These are phyloP conservation scores for Megastigmus dorsalis DNA, from an alignment of 2,888 invertebrate genomes.

Conservation along the genomic window DNA sequence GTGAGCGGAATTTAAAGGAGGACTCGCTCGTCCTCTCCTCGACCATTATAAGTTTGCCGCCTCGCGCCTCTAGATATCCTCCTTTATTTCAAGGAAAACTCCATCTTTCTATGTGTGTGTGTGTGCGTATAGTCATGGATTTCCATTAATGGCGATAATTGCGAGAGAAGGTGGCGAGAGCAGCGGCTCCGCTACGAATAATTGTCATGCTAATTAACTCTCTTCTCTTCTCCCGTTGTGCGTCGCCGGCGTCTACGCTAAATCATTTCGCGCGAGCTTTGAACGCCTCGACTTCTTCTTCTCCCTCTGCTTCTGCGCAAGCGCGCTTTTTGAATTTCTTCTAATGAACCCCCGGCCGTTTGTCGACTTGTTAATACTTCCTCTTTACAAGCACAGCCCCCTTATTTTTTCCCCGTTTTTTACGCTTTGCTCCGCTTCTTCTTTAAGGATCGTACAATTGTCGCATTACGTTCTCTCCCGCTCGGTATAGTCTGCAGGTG, in stretches of 20 bases:
- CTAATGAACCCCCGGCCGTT: background rate
- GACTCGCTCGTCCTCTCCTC: constrained; percentile 24
- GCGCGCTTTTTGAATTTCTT: constrained; percentile 13
- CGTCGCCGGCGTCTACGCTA: background rate
- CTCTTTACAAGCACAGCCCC: background rate
- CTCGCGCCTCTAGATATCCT: background rate
- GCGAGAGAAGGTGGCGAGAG: background rate
- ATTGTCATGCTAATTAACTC: constrained; percentile 47
- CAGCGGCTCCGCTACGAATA: constrained; percentile 21
- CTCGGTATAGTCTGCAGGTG: no score
- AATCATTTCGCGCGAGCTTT: constrained; percentile 8
- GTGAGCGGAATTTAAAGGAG: constrained; percentile 66
- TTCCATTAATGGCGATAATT: constrained; percentile 59
- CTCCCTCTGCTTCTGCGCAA: no score
- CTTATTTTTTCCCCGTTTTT: background rate
- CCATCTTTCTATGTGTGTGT: no score
- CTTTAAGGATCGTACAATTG: no score
- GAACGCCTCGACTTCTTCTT: no score
- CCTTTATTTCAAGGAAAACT: constrained; percentile 15
- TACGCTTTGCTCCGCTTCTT: no score
- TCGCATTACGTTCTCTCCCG: no score
- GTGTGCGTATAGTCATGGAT: constrained; percentile 28
- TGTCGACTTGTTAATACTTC: constrained; percentile 17
- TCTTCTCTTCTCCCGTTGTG: background rate
- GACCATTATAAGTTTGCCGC: constrained; percentile 61